Evolutionary conservation across 2,797 vertebrate species (phyloP), one percentile per base, ranked within the genome.

Genomic region (Nannoperca australis): DNA sequence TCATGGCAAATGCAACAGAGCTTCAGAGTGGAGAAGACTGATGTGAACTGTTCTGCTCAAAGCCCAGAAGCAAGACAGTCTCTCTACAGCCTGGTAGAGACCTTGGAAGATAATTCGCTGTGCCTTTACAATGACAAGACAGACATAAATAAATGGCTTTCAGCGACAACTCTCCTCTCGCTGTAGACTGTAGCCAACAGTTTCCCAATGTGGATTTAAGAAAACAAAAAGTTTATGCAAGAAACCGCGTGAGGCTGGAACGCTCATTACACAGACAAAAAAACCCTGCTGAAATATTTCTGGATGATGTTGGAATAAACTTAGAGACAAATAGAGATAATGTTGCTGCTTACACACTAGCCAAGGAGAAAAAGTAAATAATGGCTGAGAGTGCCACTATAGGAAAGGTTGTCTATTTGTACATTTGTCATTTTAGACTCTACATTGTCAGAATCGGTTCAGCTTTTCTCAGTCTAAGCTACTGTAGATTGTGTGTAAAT

Each of bases 201-300:
- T 83, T 76, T 65, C 47, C 71, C 70, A 69, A 56, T 71, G 51
- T 83, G 71, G 80, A 82, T 84, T 85, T 81, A 72, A 86, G 44
- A 55, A 82, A 78, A 67, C 47, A 49, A 51, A 82, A 80, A 64
- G 54, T 66, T 67, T 64, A 67, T 9, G 54, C 59, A 58, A 65
- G 60, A 73, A 70, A 47, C 70, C 61, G 84, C 45, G 32, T 72
- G 53, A 87, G 68, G 60, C 70, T 65, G 71, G 27, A 64, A n/a
- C 5, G 70, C 62, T 87, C 75, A 85, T 83, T 84, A 84, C 51
- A 61, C 66, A 24, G 65, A 54, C 70, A 63, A 61, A 56, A 44
- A 63, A 32, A 62, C n/a, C n/a, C n/a, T 61, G 53, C 17, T 22
- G 27, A 45, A 61, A 80, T 45, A 70, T 22, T 13, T 70, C 44